Base-by-base conservation (phyloP, 2,797 vertebrate genomes). In the Denticeps clupeoides region DNA sequence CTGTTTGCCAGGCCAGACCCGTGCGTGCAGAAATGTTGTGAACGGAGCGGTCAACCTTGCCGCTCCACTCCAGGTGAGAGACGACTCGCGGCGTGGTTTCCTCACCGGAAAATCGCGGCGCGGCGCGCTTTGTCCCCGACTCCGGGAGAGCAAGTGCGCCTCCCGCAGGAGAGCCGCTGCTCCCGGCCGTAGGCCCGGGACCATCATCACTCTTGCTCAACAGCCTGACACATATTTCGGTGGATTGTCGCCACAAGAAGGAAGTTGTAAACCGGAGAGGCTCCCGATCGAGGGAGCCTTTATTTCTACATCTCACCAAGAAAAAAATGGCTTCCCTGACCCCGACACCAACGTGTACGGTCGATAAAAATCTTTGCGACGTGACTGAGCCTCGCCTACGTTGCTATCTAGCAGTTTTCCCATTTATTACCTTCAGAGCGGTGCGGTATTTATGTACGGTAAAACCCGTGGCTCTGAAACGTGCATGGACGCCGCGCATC, bases 161-260 rank as follows among this genome's bases (percentile, higher is more conserved):
- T 29, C 55, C 49, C 58, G 23, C 4, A 16, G 54, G 54, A 62
- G 58, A 35, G 41, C 27, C 32, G 50, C 46, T 59, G 59, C 69
- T 62, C 71, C 53, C 58, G 48, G 43, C 60, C 55, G 43, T 35
- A 4, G 15, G 41, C 38, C 13, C 29, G 52, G 66, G 57, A 65
- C 59, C 38, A 62, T 82, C 78, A 74, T 78, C 78, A 74, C 77
- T 77, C 68, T 69, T 72, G 61, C 63, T 79, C 77, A 75, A 72
- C 79, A 78, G 64, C 62, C 70, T 71, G 69, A 75, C 79, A 81
- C 67, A 59, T 80, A 75, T 79, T 80, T 74, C 64, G 70, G 51
- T 46, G 61, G 67, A 78, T 70, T 84, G 77, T 84, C 74, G 50
- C 75, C 82, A 82, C 77, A 71, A 85, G 82, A 83, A 84, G 82